A percentile compares a stretch with the other conserved stretches of the same genome.
phyloP scores from a whole-genome alignment of 2,797 vertebrate genomes.

The Euthynnus affinis region DNA sequence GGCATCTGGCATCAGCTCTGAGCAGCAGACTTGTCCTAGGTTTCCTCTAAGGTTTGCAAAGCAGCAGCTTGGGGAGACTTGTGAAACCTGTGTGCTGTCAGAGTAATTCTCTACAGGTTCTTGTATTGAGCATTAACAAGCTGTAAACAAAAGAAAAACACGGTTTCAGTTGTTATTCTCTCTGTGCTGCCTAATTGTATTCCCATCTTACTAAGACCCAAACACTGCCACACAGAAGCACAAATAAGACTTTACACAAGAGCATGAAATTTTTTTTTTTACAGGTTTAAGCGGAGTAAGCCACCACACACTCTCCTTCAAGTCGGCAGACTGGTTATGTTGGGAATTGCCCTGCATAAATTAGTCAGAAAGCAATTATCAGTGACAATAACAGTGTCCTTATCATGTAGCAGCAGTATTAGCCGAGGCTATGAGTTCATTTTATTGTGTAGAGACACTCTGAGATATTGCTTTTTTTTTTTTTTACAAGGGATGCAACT shows the following conservation, averaged over 20 bases:
- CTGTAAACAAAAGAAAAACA: conserved; percentile 58
- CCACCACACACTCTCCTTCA: conserved; percentile 3
- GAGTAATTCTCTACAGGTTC: conserved; percentile 47
- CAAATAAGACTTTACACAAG: conserved; percentile 26
- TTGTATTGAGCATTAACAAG: conserved; percentile 49
- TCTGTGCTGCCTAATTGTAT: conserved; percentile 37
- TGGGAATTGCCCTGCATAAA: conserved; percentile 4
- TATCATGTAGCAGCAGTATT: not conserved
- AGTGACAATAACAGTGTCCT: not conserved
- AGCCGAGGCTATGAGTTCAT: not conserved
- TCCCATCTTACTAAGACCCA: conserved; percentile 35
- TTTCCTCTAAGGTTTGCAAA: conserved; percentile 42
- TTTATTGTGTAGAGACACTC: not conserved
- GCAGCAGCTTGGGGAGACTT: conserved; percentile 52
- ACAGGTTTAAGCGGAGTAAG: conserved; percentile 37
- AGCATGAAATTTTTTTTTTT: conserved; percentile 44
- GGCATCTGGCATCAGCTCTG: conserved; percentile 47
- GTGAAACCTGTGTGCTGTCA: conserved; percentile 54
- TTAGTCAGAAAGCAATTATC: conserved; percentile 13
- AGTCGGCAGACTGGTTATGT: not conserved
- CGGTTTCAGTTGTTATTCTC: conserved; percentile 43
- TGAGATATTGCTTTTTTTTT: not conserved
- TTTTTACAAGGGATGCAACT: not conserved
- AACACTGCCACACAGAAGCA: conserved; percentile 38
- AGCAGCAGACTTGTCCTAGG: not conserved